These are phyloP conservation scores for Lasiurus borealis DNA, from an alignment of 2,113 vertebrate species.

Conservation along the genomic window DNA sequence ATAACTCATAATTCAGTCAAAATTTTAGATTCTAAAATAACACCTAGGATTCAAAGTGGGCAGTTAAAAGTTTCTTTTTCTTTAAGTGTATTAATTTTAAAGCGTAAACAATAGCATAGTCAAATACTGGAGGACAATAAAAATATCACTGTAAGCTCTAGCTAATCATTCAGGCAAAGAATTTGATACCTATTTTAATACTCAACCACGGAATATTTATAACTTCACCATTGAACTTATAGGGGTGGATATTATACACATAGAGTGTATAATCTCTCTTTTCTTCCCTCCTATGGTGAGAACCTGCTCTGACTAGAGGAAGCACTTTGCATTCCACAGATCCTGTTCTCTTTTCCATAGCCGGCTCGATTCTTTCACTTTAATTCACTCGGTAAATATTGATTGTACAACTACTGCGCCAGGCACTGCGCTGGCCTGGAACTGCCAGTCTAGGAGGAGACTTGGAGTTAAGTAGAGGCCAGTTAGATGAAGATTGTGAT, in stretches of 20 bases:
- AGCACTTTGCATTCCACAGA: background rate
- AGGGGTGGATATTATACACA: background rate
- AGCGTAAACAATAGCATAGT: background rate
- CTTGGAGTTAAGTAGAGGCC: background rate
- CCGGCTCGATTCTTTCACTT: background rate
- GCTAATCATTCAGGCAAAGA: slow-evolving; percentile 1
- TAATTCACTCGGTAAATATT: background rate
- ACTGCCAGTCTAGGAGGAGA: background rate
- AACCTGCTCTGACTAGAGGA: background rate
- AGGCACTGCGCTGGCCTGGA: background rate
- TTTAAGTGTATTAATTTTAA: slow-evolving; percentile 14
- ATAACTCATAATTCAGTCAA: background rate
- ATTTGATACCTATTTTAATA: slow-evolving; percentile 37
- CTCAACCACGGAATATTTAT: background rate
- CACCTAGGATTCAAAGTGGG: background rate
- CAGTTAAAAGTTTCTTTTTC: background rate
- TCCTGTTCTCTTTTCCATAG: background rate
- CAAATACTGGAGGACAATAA: background rate
- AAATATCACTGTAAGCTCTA: background rate
- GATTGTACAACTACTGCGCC: background rate
- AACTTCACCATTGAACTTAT: background rate
- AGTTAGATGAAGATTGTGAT: background rate
- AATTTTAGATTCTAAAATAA: background rate
- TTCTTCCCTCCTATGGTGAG: background rate
- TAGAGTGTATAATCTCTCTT: background rate